These are phyloP conservation scores for Acanthiza pusilla DNA, from an alignment of 2,797 vertebrate species.

Conservation along the genomic window DNA sequence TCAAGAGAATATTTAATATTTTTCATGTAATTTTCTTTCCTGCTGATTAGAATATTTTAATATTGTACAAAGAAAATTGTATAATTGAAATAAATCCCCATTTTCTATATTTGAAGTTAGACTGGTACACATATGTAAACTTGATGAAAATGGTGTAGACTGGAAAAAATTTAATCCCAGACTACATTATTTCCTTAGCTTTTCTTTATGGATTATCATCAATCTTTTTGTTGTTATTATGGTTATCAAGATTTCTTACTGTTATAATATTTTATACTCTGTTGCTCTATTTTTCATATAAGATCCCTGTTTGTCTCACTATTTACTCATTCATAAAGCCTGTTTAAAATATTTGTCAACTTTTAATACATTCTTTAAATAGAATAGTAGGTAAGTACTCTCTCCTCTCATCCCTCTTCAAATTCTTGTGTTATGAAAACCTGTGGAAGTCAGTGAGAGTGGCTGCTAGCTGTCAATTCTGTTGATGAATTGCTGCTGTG, in stretches of 20 bases:
- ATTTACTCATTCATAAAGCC: not conserved
- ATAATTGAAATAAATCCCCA: not conserved
- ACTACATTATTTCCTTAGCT: not conserved
- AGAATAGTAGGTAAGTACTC: not conserved
- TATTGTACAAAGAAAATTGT: not conserved
- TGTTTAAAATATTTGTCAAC: not conserved
- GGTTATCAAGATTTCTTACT: not conserved
- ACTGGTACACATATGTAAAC: not conserved
- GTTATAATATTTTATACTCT: not conserved
- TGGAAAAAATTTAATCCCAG: not conserved
- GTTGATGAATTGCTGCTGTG: not conserved
- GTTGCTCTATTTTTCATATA: not conserved
- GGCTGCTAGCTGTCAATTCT: not conserved
- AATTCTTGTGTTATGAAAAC: not conserved
- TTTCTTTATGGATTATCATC: not conserved
- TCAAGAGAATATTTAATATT: not conserved
- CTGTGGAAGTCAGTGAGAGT: not conserved
- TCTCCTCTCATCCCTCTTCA: not conserved
- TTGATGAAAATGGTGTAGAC: not conserved
- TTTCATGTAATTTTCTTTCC: not conserved
- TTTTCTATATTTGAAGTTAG: not conserved
- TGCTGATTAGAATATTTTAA: not conserved
- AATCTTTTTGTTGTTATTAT: not conserved
- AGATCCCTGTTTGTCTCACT: not conserved
- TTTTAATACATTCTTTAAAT: not conserved